Evolutionary conservation across 2,888 invertebrate species (phyloP).

Genomic region (Cyaniris semiargus): DNA sequence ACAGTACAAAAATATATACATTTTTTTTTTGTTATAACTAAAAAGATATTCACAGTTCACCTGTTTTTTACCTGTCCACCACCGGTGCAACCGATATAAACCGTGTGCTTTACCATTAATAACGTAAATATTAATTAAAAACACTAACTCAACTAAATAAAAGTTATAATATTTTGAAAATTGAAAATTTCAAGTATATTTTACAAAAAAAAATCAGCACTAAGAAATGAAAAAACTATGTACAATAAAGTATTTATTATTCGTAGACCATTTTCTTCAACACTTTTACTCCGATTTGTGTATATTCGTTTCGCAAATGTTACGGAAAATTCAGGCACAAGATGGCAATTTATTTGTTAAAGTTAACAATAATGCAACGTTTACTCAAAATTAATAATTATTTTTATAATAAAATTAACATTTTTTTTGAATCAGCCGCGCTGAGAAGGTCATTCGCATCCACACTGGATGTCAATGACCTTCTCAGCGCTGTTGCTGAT

Average conservation of each 20-base stretch:
- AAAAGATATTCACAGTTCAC: slow-evolving; percentile 5
- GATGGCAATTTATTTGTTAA: background rate
- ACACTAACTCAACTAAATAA: background rate
- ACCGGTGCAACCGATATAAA: background rate
- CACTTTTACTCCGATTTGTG: no score
- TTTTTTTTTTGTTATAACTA: background rate
- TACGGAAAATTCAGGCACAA: background rate
- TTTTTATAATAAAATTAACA: no score
- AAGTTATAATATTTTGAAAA: background rate
- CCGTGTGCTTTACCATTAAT: slow-evolving; percentile 9
- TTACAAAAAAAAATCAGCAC: no score
- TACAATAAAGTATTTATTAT: background rate
- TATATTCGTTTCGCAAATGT: background rate
- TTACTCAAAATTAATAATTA: background rate
- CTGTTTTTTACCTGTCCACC: slow-evolving; percentile 3
- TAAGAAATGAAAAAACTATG: no score
- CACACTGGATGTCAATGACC: no score
- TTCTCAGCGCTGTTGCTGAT: no score
- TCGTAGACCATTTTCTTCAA: background rate
- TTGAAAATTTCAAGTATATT: no score
- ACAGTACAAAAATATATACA: background rate
- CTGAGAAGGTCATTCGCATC: no score
- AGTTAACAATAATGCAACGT: background rate
- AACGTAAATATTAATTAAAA: background rate
- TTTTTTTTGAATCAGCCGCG: no score